phyloP scores from a whole-genome alignment of 1,140 invertebrate species.

The Macrotrachela quadricornifera region DNA sequence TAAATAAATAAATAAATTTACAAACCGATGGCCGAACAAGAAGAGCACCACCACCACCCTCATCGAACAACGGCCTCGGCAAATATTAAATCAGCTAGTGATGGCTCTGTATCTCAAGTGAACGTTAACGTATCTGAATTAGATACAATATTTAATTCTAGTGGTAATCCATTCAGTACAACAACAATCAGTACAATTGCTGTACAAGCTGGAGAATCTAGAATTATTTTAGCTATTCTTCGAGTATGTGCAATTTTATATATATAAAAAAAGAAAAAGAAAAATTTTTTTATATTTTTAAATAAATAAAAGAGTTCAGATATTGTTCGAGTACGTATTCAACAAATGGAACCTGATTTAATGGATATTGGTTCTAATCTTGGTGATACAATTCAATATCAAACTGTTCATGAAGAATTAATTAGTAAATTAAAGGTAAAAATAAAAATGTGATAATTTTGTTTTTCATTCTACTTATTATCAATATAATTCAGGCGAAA shows the following conservation, averaged over 20 bases:
- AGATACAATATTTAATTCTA: not conserved
- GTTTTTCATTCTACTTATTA: constrained; percentile 5
- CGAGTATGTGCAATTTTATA: constrained; percentile 44
- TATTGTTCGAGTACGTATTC: constrained; percentile 44
- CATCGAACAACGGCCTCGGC: no score
- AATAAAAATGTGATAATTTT: not conserved
- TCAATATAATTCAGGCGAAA: constrained; percentile 42
- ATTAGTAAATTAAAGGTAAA: constrained; percentile 56
- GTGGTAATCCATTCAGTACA: constrained; percentile 29
- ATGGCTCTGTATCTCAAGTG: no score
- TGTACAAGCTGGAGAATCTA: constrained; percentile 58
- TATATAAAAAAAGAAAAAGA: not conserved
- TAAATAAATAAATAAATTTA: no score
- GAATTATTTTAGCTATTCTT: constrained; percentile 64
- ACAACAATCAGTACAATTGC: constrained; percentile 76
- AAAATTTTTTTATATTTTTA: not conserved
- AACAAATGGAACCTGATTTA: constrained; percentile 60
- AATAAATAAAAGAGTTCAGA: not conserved
- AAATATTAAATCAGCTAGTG: no score
- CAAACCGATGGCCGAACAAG: no score
- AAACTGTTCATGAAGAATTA: constrained; percentile 57
- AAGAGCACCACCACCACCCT: no score
- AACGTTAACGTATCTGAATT: no score
- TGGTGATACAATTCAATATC: constrained; percentile 49
- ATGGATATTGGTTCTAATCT: constrained; percentile 53